These are phyloP conservation scores for Drosophila seguyi DNA, from an alignment of 1,140 invertebrate species.

Conservation along the genomic window DNA sequence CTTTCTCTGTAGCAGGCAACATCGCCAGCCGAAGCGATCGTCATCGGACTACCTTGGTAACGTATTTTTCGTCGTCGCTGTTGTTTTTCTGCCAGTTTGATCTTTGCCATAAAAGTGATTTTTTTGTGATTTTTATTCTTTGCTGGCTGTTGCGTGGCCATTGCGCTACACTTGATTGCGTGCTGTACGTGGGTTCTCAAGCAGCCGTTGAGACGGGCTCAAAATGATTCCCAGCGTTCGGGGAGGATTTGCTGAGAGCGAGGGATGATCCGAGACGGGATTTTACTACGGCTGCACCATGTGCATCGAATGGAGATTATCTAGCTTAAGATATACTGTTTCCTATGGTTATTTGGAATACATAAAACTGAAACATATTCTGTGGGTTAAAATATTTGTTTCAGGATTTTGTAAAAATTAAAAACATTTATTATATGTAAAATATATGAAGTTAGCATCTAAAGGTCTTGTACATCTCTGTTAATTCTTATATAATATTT, in stretches of 20 bases:
- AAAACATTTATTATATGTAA: not conserved
- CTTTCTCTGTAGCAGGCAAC: constrained; percentile 26
- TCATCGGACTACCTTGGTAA: constrained; percentile 70
- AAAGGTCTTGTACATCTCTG: not conserved
- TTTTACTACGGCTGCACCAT: not conserved
- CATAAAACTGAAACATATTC: not conserved
- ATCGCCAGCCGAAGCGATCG: constrained; percentile 26
- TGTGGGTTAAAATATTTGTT: not conserved
- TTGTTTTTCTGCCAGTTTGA: constrained; percentile 74
- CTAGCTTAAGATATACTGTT: not conserved
- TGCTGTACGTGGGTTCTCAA: constrained; percentile 67
- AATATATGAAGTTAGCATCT: not conserved
- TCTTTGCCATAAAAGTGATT: constrained; percentile 82
- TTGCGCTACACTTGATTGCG: constrained; percentile 76
- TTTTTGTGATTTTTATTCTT: constrained; percentile 70
- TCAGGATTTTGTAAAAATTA: not conserved
- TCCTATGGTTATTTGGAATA: not conserved
- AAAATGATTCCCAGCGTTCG: constrained; percentile 6
- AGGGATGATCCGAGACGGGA: constrained; percentile 30
- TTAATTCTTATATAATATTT: not conserved
- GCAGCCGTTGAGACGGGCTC: constrained; percentile 39
- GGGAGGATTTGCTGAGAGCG: constrained; percentile 40
- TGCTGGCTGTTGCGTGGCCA: constrained; percentile 71
- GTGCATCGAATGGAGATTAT: constrained; percentile 9
- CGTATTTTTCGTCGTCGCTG: constrained; percentile 68